Evolutionary conservation across 2,797 vertebrate species (phyloP), one percentile per base, ranked within the genome.

Genomic region (Harpagifer antarcticus): DNA sequence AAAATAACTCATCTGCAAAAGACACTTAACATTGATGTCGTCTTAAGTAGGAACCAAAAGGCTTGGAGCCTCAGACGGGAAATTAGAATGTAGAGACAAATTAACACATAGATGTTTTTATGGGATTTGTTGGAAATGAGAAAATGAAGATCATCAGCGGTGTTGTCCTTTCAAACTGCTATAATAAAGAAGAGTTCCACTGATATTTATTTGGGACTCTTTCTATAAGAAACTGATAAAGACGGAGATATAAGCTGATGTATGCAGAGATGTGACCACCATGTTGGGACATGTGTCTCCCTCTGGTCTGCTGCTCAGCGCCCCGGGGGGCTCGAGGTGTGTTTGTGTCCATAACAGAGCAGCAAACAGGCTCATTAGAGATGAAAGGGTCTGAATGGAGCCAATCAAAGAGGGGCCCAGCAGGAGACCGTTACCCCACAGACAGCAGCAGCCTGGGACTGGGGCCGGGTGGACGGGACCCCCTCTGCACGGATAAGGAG

Each of bases 281-380:
- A 42, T 31, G 64, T 53, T 10, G 43, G 59, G 74, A 74, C 76
- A 44, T 43, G 82, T 72, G 82, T 78, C 54, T 74, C 53, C 40
- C 66, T 47, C 50, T 16, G 42, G 76, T 47, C 53, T 68, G 12
- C 53, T 10, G n/a, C 72, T 58, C 57, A 50, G 56, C 5, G 54
- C 49, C 64, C 10, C 5, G 23, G 19, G 44, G 52, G 49, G 56
- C 50, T 4, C 0, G 37, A 65, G 66, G 83, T 76, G 89, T 84
- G 83, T 93, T 93, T 93, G 89, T 89, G 87, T 93, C 89, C 91
- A 91, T 94, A 93, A 95, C 92, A 92, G 92, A 89, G 90, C 81
- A 93, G 94, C 94, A 95, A 96, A 95, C 92, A 93, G 94, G 78
- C 91, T 91, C 92, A 93, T 95, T 95, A 95, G 91, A 95, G 86